These are phyloP conservation scores for Punctoribates punctum DNA, from an alignment of 2,888 invertebrate genomes.

Conservation along the genomic window DNA sequence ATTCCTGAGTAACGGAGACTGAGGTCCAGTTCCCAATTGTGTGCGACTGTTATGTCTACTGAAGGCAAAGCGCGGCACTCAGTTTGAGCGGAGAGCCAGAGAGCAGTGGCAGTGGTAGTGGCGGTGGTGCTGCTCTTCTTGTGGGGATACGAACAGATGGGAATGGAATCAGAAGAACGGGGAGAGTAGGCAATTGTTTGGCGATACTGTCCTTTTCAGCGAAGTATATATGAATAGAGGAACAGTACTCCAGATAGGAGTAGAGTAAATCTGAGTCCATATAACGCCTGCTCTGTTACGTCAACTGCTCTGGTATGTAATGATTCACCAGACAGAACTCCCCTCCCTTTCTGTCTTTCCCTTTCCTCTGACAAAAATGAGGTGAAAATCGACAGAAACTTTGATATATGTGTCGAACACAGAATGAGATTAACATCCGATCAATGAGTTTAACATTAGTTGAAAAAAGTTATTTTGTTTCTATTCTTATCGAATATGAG, in stretches of 20 bases:
- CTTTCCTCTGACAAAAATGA: too few species aligned
- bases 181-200: background rate
- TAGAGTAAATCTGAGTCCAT: conserved; percentile 15
- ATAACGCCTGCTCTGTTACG: conserved; percentile 14
- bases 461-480: too few species aligned
- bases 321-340: background rate
- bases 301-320: conserved; percentile 4
- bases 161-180: background rate
- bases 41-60: background rate
- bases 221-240: background rate
- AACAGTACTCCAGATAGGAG: background rate
- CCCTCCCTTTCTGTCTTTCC: too few species aligned
- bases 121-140: background rate
- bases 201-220: conserved; percentile 20
- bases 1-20: background rate
- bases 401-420: too few species aligned
- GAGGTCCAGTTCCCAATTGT: background rate
- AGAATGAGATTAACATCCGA: too few species aligned
- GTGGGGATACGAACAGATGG: conserved; percentile 20
- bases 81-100: background rate
- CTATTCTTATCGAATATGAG: too few species aligned
- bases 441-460: too few species aligned
- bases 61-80: background rate
- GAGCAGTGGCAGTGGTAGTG: conserved; percentile 6
- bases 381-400: too few species aligned